phyloP scores from a whole-genome alignment of 2,888 invertebrate genomes.

The Coremacera marginata region DNA sequence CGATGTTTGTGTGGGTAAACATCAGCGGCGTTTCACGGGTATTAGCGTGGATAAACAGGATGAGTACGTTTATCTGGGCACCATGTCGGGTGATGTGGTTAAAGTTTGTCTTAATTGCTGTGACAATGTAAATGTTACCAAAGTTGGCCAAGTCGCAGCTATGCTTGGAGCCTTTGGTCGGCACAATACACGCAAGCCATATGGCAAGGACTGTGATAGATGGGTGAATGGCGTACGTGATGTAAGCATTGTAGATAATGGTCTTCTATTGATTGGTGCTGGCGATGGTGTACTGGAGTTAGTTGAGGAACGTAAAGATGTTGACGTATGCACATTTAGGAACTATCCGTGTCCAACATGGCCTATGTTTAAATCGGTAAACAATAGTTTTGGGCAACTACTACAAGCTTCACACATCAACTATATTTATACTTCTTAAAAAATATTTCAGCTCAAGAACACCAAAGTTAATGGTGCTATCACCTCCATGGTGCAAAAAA shows the following conservation, averaged over 20 bases:
- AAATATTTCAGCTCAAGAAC: conserved; percentile 70
- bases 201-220: conserved; percentile 67
- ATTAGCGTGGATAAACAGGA: conserved; percentile 80
- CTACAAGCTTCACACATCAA: background rate
- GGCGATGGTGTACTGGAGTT: conserved; percentile 87
- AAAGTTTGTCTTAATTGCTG: conserved; percentile 68
- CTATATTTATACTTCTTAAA: no score
- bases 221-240: conserved; percentile 73
- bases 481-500: conserved; percentile 79
- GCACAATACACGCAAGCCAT: conserved; percentile 64
- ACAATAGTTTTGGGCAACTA: background rate
- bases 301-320: conserved; percentile 73
- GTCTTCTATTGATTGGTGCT: conserved; percentile 81
- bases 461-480: conserved; percentile 77
- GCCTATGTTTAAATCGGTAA: conserved; percentile 73
- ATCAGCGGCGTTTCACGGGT: conserved; percentile 82
- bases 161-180: conserved; percentile 72
- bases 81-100: conserved; percentile 77
- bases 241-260: conserved; percentile 74
- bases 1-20: conserved; percentile 83
- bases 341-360: conserved; percentile 71
- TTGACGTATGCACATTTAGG: conserved; percentile 57
- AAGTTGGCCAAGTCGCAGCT: conserved; percentile 62
- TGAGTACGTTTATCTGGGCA: conserved; percentile 85
- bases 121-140: conserved; percentile 66